A percentile compares a stretch with the other conserved stretches of the same genome.
Conservation (phyloP, 2,888 invertebrate genomes). For the Drosophila kokeensis region DNA sequence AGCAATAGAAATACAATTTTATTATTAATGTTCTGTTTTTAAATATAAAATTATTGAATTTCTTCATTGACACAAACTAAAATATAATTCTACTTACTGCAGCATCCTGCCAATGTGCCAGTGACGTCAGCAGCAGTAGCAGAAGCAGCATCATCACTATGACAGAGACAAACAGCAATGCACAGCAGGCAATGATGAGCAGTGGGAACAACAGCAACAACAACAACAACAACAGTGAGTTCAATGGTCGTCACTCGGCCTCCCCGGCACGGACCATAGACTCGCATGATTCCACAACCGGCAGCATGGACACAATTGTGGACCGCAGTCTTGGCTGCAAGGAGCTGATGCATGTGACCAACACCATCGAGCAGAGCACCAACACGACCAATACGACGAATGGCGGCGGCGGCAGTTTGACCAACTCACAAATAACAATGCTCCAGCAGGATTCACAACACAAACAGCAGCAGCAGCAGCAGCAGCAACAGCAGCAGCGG, state of each 20-base stretch:
- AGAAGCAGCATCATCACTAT: constrained; percentile 35
- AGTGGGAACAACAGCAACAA: constrained; percentile 5
- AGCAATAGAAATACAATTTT: neutral
- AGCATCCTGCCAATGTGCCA: constrained; percentile 49
- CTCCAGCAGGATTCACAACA: constrained; percentile 56
- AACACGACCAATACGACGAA: constrained; percentile 74
- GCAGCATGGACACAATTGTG: constrained; percentile 84
- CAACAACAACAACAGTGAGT: constrained; percentile 33
- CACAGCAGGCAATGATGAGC: constrained; percentile 24
- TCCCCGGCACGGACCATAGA: constrained; percentile 84
- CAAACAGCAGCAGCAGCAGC: constrained; percentile 45
- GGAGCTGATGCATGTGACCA: constrained; percentile 75
- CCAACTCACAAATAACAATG: constrained; percentile 83
- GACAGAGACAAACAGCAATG: constrained; percentile 46
- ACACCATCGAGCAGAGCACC: constrained; percentile 78
- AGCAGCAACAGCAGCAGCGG: constrained; percentile 32
- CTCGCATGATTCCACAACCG: constrained; percentile 83
- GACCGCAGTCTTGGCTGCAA: constrained; percentile 78
- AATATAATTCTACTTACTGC: neutral
- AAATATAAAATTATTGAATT: neutral
- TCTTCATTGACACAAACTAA: neutral
- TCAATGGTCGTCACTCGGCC: constrained; percentile 80
- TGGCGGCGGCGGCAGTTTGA: constrained; percentile 66
- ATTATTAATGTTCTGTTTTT: neutral
- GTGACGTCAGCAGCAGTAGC: constrained; percentile 37